These are phyloP conservation scores for Sminthurinus signatus DNA, from an alignment of 1,140 invertebrate genomes.

Conservation along the genomic window DNA sequence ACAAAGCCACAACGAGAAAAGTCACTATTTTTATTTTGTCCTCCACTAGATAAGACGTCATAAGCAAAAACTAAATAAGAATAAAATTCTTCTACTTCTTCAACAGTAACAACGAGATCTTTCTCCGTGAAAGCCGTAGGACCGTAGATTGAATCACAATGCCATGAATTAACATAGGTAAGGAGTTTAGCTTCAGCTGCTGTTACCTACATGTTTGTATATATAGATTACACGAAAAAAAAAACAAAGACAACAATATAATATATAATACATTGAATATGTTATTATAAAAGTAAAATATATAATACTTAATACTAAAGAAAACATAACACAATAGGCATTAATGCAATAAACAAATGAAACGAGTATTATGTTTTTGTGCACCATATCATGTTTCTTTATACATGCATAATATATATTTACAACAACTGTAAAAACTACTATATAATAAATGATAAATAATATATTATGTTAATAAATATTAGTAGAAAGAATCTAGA, in stretches of 20 bases:
- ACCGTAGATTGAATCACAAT: slow-evolving; percentile 85
- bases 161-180: slow-evolving; percentile 87
- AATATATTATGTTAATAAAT: no score
- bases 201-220: slow-evolving; percentile 78
- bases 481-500: no score
- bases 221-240: no score
- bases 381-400: no score
- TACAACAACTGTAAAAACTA: no score
- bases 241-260: no score
- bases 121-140: slow-evolving; percentile 79
- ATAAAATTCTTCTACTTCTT: slow-evolving; percentile 84
- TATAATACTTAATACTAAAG: no score
- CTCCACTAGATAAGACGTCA: slow-evolving; percentile 60
- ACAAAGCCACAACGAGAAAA: slow-evolving; percentile 76
- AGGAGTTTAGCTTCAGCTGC: slow-evolving; percentile 79
- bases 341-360: background rate
- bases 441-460: no score
- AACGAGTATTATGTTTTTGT: background rate
- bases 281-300: no score
- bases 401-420: no score
- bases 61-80: slow-evolving; percentile 82
- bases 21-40: slow-evolving; percentile 52
- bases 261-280: no score
- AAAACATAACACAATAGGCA: no score
- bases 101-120: slow-evolving; percentile 78